Conservation (phyloP, 1,140 invertebrate genomes). For the Idris sp. region DNA sequence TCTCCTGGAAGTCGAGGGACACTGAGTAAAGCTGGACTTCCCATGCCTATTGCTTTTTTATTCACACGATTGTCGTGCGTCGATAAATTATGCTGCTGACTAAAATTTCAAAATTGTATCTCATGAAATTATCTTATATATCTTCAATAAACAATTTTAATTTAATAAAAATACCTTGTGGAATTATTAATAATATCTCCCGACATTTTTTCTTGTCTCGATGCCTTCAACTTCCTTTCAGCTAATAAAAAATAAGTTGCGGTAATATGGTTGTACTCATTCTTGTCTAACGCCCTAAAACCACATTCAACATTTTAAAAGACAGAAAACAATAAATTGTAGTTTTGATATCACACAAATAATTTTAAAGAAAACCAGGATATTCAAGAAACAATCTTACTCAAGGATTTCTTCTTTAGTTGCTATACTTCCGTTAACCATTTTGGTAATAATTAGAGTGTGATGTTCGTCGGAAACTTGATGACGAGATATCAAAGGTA, state of each 20-base stretch:
- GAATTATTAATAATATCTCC: conserved; percentile 73
- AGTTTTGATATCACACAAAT: no score
- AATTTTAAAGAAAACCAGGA: conserved; percentile 20
- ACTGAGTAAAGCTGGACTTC: conserved; percentile 77
- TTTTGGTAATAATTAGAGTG: conserved; percentile 94
- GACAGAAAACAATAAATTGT: no score
- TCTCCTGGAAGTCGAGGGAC: conserved; percentile 82
- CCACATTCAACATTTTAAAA: background rate
- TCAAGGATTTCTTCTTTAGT: conserved; percentile 95
- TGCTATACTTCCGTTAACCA: conserved; percentile 96
- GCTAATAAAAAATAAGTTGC: conserved; percentile 98
- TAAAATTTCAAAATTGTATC: conserved; percentile 35
- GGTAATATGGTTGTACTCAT: conserved; percentile 98
- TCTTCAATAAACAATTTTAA: no score
- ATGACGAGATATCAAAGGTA: conserved; percentile 89
- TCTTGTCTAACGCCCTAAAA: conserved; percentile 91
- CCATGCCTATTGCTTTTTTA: conserved; percentile 72
- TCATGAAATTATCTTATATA: no score
- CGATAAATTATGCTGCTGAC: conserved; percentile 66
- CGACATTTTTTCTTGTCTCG: conserved; percentile 82
- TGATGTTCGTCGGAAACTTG: conserved; percentile 95
- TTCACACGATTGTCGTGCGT: conserved; percentile 73
- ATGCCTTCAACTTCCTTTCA: conserved; percentile 90
- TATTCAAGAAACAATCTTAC: conserved; percentile 78
- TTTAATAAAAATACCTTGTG: conserved; percentile 60